Conservation (phyloP, 1,140 invertebrate species). For the Bicyclus anynana region DNA sequence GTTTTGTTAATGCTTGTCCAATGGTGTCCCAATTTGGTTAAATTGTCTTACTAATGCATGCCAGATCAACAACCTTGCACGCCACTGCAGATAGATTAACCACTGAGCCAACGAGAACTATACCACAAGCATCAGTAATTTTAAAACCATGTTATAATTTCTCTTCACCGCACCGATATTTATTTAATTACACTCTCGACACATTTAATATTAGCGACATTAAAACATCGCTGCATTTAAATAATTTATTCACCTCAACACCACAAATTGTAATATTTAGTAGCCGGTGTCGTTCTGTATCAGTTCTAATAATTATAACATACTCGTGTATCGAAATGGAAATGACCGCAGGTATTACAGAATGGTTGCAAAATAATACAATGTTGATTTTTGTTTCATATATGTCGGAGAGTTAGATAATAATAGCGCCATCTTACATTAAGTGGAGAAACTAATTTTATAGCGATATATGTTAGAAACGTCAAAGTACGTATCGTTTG, state of each 20-base stretch:
- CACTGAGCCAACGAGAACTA: neutral
- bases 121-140: neutral
- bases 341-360: neutral
- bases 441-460: too few species aligned
- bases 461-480: too few species aligned
- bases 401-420: too few species aligned
- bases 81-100: too few species aligned
- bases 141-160: neutral
- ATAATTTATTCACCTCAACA: constrained; percentile 6
- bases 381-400: too few species aligned
- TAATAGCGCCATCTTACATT: too few species aligned
- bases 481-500: too few species aligned
- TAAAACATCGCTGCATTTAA: neutral
- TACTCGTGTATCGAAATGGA: neutral
- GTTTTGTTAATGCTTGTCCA: too few species aligned
- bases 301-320: neutral
- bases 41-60: too few species aligned
- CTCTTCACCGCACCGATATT: neutral
- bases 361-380: neutral
- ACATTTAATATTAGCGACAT: neutral
- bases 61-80: too few species aligned
- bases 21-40: too few species aligned
- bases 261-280: constrained; percentile 3
- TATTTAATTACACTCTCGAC: neutral
- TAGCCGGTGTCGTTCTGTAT: neutral